phyloP scores from a whole-genome alignment of 2,113 vertebrate genomes.

The Pygoscelis adeliae region DNA sequence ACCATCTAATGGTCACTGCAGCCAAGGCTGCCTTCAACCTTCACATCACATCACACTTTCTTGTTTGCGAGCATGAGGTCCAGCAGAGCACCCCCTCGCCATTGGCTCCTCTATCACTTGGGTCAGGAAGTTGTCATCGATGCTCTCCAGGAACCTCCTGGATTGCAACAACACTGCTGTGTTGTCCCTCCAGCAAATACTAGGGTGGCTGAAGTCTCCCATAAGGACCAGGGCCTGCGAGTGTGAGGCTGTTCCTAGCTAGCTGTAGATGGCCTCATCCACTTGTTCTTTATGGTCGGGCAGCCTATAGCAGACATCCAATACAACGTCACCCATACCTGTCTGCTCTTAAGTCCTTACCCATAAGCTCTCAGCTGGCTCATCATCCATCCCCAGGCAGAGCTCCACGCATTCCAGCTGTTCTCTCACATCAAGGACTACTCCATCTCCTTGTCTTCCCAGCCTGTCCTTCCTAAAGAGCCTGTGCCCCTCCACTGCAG shows the following conservation, averaged over 20 bases:
- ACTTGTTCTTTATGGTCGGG: neutral
- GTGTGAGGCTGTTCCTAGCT: neutral
- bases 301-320: neutral
- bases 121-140: neutral
- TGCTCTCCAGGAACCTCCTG: neutral
- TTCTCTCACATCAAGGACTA: neutral
- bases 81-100: neutral
- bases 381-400: neutral
- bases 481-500: neutral
- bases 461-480: neutral
- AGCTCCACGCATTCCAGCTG: neutral
- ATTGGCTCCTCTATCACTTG: neutral
- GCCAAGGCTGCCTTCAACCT: neutral
- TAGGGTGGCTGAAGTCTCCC: no score
- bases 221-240: neutral
- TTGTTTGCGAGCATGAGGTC: neutral
- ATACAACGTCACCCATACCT: neutral
- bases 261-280: neutral
- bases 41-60: neutral
- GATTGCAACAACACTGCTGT: neutral
- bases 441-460: neutral
- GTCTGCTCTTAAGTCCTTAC: neutral
- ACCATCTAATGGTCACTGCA: neutral
- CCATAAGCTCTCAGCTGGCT: neutral
- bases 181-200: neutral